Evolutionary conservation across 2,888 invertebrate species (phyloP).

Genomic region (Aleiodes testaceus): DNA sequence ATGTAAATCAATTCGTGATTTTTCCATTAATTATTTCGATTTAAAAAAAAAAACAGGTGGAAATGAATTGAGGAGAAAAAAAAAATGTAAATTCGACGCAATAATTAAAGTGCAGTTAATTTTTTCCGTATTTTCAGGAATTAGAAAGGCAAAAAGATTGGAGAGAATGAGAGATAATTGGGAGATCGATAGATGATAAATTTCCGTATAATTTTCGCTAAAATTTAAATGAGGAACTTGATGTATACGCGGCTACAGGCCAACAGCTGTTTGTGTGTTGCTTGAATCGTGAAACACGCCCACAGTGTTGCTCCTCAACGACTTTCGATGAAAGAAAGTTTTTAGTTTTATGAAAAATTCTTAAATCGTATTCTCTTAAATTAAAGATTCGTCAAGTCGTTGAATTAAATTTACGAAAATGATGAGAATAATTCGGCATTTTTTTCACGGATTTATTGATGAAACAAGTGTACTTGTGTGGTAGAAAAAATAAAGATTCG

Average conservation of each 20-base stretch:
- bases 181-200: conserved; percentile 11
- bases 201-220: background rate
- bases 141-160: background rate
- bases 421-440: background rate
- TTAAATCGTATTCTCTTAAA: background rate
- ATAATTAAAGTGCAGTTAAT: too few species aligned
- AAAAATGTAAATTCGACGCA: too few species aligned
- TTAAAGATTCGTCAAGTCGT: background rate
- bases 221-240: conserved; percentile 22
- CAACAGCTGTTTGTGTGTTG: conserved; percentile 52
- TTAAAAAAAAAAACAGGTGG: too few species aligned
- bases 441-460: background rate
- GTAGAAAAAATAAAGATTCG: conserved; percentile 9
- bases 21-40: too few species aligned
- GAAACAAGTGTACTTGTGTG: background rate
- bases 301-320: conserved; percentile 40
- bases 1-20: too few species aligned
- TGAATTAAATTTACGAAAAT: background rate
- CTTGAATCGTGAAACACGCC: conserved; percentile 50
- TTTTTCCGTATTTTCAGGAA: too few species aligned
- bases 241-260: conserved; percentile 44
- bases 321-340: conserved; percentile 51
- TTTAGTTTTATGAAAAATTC: conserved; percentile 5
- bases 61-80: too few species aligned
- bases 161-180: background rate